Percentiles rank a stretch among this genome's conserved stretches.
These are phyloP conservation scores for Drosophila merina DNA, from an alignment of 2,888 invertebrate species.

Conservation along the genomic window DNA sequence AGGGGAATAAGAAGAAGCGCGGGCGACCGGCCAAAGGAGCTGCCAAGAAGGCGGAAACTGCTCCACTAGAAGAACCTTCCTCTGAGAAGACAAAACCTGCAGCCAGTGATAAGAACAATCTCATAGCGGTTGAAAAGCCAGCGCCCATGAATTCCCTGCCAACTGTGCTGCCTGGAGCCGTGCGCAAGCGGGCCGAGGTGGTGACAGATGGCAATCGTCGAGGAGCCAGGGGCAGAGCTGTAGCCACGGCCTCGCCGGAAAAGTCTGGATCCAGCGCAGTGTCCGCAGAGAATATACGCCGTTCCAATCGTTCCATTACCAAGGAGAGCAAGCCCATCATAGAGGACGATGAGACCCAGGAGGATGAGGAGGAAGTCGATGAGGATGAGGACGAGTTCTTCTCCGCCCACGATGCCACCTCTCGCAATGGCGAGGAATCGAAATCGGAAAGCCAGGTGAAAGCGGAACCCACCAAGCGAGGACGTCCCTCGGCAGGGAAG, in stretches of 20 bases:
- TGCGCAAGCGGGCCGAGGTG: slow-evolving; percentile 85
- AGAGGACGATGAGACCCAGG: slow-evolving; percentile 50
- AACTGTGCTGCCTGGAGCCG: slow-evolving; percentile 83
- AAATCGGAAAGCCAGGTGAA: slow-evolving; percentile 23
- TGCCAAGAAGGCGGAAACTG: slow-evolving; percentile 20
- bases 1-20: slow-evolving; percentile 59
- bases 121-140: slow-evolving; percentile 21
- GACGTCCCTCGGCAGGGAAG: slow-evolving; percentile 52
- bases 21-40: slow-evolving; percentile 59
- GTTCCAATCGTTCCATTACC: slow-evolving; percentile 76
- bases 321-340: slow-evolving; percentile 63
- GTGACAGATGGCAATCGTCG: slow-evolving; percentile 81
- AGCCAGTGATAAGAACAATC: slow-evolving; percentile 60
- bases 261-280: slow-evolving; percentile 8
- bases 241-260: slow-evolving; percentile 1
- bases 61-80: slow-evolving; percentile 69
- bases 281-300: slow-evolving; percentile 77
- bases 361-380: slow-evolving; percentile 62
- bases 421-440: slow-evolving; percentile 58
- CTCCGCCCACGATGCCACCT: slow-evolving; percentile 69
- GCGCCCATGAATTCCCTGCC: slow-evolving; percentile 9
- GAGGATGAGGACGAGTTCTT: slow-evolving; percentile 71
- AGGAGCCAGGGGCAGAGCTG: slow-evolving; percentile 77
- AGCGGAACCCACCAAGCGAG: slow-evolving; percentile 57
- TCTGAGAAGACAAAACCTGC: slow-evolving; percentile 42